These are phyloP conservation scores for Catagonus wagneri DNA, from an alignment of 2,113 vertebrate species.

Conservation along the genomic window DNA sequence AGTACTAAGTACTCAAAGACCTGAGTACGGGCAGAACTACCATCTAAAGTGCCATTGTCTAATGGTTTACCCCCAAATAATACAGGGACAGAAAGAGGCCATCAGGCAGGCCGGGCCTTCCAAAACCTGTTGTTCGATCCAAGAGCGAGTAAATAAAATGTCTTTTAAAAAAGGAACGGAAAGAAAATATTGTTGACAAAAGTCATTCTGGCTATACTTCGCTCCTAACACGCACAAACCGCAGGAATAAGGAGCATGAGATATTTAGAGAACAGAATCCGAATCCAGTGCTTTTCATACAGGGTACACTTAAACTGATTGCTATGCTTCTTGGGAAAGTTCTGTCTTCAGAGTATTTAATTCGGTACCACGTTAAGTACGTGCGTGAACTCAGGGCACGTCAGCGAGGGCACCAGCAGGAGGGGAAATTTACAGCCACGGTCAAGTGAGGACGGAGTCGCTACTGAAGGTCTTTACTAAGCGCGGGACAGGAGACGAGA, in stretches of 20 bases:
- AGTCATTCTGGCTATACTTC: background rate
- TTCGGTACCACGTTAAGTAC: background rate
- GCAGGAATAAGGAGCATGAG: background rate
- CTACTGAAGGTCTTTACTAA: background rate
- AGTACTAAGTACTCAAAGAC: background rate
- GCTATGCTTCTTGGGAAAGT: background rate
- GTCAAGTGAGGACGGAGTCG: background rate
- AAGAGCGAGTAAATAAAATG: background rate
- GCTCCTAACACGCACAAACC: background rate
- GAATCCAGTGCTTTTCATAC: background rate
- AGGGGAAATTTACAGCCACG: fast-evolving
- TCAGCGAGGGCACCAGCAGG: background rate
- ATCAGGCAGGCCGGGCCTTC: background rate
- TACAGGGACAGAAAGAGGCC: background rate
- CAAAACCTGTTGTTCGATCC: background rate
- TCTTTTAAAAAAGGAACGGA: background rate
- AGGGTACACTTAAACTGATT: background rate
- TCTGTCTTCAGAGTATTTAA: background rate
- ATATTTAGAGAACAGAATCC: background rate
- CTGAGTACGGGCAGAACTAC: background rate
- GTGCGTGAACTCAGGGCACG: fast-evolving
- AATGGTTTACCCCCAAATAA: background rate
- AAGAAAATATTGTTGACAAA: background rate
- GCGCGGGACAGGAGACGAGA: fast-evolving
- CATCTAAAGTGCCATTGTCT: background rate